Conservation (phyloP, 2,797 vertebrate genomes). For the Enteromius treurensis region DNA sequence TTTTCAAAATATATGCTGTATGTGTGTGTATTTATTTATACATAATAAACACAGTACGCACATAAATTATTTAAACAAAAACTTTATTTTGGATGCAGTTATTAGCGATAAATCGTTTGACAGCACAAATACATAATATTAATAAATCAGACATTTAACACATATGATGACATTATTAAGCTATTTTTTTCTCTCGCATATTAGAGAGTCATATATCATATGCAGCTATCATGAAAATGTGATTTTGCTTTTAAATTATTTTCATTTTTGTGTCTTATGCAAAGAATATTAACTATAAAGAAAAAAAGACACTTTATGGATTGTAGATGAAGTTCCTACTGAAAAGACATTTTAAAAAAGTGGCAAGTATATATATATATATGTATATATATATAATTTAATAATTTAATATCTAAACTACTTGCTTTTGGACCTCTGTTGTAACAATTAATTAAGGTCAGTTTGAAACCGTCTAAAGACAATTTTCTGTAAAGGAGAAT, state of each 20-base stretch:
- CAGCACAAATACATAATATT: too few species aligned
- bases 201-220: background rate
- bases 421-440: background rate
- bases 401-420: background rate
- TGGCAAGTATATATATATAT: background rate
- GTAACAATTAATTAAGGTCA: background rate
- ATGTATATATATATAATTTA: too few species aligned
- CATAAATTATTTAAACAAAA: too few species aligned
- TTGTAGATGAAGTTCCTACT: background rate
- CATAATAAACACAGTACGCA: too few species aligned
- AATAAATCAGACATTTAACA: background rate
- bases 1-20: too few species aligned
- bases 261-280: background rate
- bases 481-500: background rate
- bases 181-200: background rate
- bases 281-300: background rate
- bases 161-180: background rate
- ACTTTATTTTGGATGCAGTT: too few species aligned
- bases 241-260: background rate
- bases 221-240: background rate
- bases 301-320: background rate
- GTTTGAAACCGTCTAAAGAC: background rate
- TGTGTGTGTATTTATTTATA: too few species aligned
- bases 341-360: background rate
- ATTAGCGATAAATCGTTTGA: too few species aligned